Evolutionary conservation across 2,888 invertebrate genomes (phyloP).

Genomic region (Coleophora flavipennella): DNA sequence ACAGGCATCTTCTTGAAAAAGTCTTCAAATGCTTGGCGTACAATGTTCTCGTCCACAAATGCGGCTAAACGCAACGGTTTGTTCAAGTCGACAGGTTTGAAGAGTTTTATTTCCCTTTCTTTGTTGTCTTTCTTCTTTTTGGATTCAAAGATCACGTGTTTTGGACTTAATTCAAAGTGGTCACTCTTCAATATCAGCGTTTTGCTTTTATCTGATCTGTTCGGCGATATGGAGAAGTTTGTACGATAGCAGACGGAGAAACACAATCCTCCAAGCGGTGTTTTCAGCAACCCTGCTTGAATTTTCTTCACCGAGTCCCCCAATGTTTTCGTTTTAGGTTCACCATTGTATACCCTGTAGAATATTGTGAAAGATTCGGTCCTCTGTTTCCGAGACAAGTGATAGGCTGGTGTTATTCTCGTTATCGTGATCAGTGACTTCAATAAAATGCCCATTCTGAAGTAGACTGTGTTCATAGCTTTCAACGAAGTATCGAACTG

Average conservation of each 20-base stretch:
- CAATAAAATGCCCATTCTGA: conserved; percentile 91
- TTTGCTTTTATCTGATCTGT: conserved; percentile 78
- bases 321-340: conserved; percentile 81
- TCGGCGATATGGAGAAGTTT: conserved; percentile 93
- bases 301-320: conserved; percentile 88
- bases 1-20: conserved; percentile 50
- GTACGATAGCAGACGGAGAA: conserved; percentile 91
- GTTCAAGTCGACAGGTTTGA: conserved; percentile 73
- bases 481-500: conserved; percentile 77
- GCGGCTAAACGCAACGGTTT: conserved; percentile 83
- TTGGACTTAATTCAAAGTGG: conserved; percentile 87
- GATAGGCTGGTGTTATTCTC: conserved; percentile 94
- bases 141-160: conserved; percentile 72
- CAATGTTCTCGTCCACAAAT: conserved; percentile 74
- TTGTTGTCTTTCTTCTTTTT: conserved; percentile 73
- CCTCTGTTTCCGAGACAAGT: conserved; percentile 88
- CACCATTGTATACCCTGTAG: conserved; percentile 88
- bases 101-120: conserved; percentile 36
- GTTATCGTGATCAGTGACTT: conserved; percentile 93
- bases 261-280: conserved; percentile 88
- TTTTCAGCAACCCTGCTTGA: conserved; percentile 88
- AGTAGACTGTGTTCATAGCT: conserved; percentile 89
- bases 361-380: conserved; percentile 93
- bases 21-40: conserved; percentile 44
- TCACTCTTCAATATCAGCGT: conserved; percentile 92